A percentile compares a stretch with the other conserved stretches of the same genome.
These are phyloP conservation scores for Drosophila siamana DNA, from an alignment of 2,888 invertebrate species.

Conservation along the genomic window DNA sequence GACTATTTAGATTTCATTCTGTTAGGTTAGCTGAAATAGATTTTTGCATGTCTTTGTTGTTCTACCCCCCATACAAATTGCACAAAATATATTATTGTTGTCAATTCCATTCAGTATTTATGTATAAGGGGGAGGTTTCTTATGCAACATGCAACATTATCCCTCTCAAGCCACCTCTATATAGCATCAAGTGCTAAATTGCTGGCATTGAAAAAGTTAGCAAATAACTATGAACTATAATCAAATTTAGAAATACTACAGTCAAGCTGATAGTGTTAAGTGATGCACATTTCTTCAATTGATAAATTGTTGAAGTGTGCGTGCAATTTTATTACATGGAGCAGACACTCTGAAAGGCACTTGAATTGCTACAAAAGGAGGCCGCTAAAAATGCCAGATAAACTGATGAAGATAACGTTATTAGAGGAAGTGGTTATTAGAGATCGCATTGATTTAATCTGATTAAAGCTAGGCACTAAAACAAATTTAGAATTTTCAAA, in stretches of 20 bases:
- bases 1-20: constrained; percentile 42
- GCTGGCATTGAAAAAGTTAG: constrained; percentile 61
- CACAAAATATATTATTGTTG: constrained; percentile 60
- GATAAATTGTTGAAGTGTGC: constrained; percentile 75
- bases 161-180: constrained; percentile 16
- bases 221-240: constrained; percentile 50
- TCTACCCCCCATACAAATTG: constrained; percentile 49
- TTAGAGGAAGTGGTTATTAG: constrained; percentile 44
- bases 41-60: constrained; percentile 45
- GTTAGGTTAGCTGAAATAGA: constrained; percentile 51
- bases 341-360: constrained; percentile 34
- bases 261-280: constrained; percentile 40
- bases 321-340: constrained; percentile 71
- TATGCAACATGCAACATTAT: constrained; percentile 40
- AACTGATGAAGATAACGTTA: constrained; percentile 41
- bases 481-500: too few species aligned
- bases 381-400: constrained; percentile 35
- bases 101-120: constrained; percentile 34
- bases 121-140: constrained; percentile 30
- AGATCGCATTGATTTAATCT: constrained; percentile 6
- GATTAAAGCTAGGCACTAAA: background rate
- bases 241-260: constrained; percentile 55
- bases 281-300: constrained; percentile 61
- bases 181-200: constrained; percentile 67
- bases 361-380: constrained; percentile 46